These are phyloP conservation scores for Ganaspis brasiliensis DNA, from an alignment of 2,888 invertebrate genomes.

Conservation along the genomic window DNA sequence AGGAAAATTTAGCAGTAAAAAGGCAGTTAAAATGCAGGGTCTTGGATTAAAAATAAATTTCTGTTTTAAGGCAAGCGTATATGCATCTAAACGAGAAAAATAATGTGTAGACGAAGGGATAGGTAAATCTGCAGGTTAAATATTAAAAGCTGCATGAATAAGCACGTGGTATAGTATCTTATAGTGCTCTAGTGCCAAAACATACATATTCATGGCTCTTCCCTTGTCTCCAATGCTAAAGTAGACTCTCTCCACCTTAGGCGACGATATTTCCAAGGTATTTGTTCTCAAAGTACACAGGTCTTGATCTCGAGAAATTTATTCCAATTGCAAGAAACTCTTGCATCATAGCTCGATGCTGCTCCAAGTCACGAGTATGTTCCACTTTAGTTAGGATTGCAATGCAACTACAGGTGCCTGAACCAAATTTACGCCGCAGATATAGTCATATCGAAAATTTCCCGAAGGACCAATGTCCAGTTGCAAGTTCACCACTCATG, in stretches of 20 bases:
- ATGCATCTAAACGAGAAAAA: conserved; percentile 61
- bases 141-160: conserved; percentile 77
- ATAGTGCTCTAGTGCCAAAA: conserved; percentile 63
- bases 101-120: conserved; percentile 62
- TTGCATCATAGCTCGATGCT: conserved; percentile 49
- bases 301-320: conserved; percentile 59
- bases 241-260: conserved; percentile 52
- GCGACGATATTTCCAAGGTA: conserved; percentile 60
- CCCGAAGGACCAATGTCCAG: conserved; percentile 58
- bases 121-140: conserved; percentile 75
- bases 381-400: conserved; percentile 15
- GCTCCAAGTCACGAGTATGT: conserved; percentile 14
- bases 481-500: conserved; percentile 22
- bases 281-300: conserved; percentile 57
- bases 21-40: conserved; percentile 4
- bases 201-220: conserved; percentile 72
- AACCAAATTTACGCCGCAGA: conserved; percentile 47
- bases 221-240: conserved; percentile 58
- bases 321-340: conserved; percentile 59
- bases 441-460: conserved; percentile 66
- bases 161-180: conserved; percentile 72
- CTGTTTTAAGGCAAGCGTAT: conserved; percentile 52
- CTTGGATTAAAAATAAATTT: conserved; percentile 16
- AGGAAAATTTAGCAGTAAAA: background rate
- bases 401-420: conserved; percentile 26